Base-by-base conservation (phyloP, 2,888 invertebrate species). In the Leptopilina syphax region DNA sequence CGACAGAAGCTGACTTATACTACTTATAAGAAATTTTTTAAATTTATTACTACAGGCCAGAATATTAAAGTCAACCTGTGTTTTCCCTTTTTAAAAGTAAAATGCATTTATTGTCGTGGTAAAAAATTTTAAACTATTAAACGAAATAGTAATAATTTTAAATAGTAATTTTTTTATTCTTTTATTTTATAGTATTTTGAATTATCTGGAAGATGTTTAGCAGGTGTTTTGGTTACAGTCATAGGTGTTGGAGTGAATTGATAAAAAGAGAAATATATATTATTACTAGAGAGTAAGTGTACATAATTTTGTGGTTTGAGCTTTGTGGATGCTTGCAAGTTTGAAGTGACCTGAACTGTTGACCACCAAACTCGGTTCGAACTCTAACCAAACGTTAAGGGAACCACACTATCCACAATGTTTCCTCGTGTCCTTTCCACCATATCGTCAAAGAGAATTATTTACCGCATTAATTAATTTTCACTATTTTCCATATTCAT, bases 351-450 rank as follows among this genome's bases (percentile, higher is more conserved):
- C 57, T 50, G 73, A 57, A 57, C 54, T 73, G 54, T 34, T 73
- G 70, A 70, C 70, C 70, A 70, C 70, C 70, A 70, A 70, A 70
- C 50, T 47, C 50, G 13, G 70, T 70, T 70, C 70, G 70, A 70
- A 70, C 70, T 12, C 24, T 50, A 70, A 70, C 70, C 73, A 41
- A 73, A 54, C n/a, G 57, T 57, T 73, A 73, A 73, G 13, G 54
- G 57, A 73, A 73, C 73, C 73, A 73, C 73, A 73, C 9, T 3
- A 54, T 27, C n/a, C 57, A 50, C 57, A 73, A 54, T 57, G 57
- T 73, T 73, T 54, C 73, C 27, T 34, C 54, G 54, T 57, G n/a
- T 41, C 73, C 34, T 57, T 18, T 73, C 13, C 57, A 73, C 34
- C 9, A 6, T 73, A 73, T 34, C 54, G 54, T 34, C 73, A 73